Evolutionary conservation across 2,888 invertebrate species (phyloP).

Genomic region (Xylocampa areola): DNA sequence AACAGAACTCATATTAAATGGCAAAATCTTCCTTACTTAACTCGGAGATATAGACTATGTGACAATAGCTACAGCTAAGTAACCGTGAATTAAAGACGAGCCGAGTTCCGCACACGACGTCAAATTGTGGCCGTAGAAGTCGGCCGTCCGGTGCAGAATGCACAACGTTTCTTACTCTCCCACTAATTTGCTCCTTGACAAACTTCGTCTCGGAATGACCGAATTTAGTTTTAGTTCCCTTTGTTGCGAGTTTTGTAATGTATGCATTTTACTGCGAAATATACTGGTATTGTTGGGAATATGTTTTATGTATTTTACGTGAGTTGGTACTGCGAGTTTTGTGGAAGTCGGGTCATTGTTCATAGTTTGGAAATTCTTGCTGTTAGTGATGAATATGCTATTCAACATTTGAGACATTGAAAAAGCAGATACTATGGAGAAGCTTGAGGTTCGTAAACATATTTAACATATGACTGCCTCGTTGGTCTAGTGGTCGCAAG

Average conservation of each 20-base stretch:
- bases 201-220: conserved; percentile 72
- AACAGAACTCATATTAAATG: no score
- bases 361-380: conserved; percentile 19
- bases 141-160: conserved; percentile 48
- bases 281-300: conserved; percentile 45
- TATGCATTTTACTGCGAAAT: conserved; percentile 49
- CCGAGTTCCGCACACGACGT: conserved; percentile 19
- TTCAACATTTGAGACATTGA: neutral
- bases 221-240: conserved; percentile 65
- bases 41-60: no score
- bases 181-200: conserved; percentile 77
- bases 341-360: conserved; percentile 13
- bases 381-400: conserved; percentile 3
- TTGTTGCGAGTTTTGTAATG: conserved; percentile 62
- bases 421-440: neutral
- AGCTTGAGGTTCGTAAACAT: neutral
- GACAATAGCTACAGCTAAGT: neutral
- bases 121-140: conserved; percentile 33
- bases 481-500: no score
- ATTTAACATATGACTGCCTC: no score
- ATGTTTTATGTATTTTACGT: conserved; percentile 36
- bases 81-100: conserved; percentile 16
- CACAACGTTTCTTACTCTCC: conserved; percentile 70
- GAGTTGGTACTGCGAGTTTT: conserved; percentile 3
- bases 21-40: no score